Conservation (phyloP, 2,113 vertebrate genomes). For the Oxygymnocypris stewartii region DNA sequence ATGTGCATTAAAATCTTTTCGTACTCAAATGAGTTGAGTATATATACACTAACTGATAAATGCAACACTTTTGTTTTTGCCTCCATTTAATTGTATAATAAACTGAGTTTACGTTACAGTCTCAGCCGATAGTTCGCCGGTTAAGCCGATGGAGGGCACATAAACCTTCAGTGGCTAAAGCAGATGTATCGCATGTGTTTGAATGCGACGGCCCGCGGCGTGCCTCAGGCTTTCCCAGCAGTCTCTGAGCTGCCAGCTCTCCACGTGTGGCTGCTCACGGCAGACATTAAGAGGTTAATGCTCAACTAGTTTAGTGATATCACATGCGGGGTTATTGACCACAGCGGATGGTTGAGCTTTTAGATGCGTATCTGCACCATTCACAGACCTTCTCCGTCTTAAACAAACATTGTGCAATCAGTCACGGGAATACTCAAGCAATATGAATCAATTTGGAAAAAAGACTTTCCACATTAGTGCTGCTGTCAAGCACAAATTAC, state of each 20-base stretch:
- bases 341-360: slow-evolving; percentile 70
- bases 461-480: slow-evolving; percentile 57
- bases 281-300: slow-evolving; percentile 79
- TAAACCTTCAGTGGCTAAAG: slow-evolving; percentile 51
- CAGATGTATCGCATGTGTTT: slow-evolving; percentile 70
- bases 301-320: slow-evolving; percentile 79
- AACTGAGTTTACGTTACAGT: background rate
- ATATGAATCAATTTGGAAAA: slow-evolving; percentile 50
- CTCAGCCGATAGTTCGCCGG: background rate
- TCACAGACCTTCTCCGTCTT: slow-evolving; percentile 61
- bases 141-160: background rate
- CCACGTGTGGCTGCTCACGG: slow-evolving; percentile 70
- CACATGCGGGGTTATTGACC: slow-evolving; percentile 75
- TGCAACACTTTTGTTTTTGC: no score
- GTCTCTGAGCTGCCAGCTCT: slow-evolving; percentile 64
- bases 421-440: slow-evolving; percentile 51
- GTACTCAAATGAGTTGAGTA: background rate
- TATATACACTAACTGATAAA: background rate
- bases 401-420: slow-evolving; percentile 74
- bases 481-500: slow-evolving; percentile 33
- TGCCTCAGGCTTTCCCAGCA: slow-evolving; percentile 73
- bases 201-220: no score
- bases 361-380: slow-evolving; percentile 69
- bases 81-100: background rate
- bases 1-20: background rate